phyloP scores from a whole-genome alignment of 2,113 vertebrate species.

The Heterotis niloticus region DNA sequence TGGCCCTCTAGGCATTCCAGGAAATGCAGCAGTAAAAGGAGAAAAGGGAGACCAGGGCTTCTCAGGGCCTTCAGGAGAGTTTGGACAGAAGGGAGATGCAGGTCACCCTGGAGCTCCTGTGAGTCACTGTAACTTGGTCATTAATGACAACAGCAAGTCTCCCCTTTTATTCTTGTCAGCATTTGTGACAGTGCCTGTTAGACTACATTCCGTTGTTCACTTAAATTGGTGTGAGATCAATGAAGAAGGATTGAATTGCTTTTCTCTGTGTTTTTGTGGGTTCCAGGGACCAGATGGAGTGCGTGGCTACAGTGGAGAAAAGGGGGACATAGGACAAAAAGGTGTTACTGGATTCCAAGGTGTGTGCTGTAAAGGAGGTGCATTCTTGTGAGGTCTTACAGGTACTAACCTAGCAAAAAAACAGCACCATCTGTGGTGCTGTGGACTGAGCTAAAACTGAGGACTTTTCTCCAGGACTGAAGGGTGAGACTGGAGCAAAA shows the following conservation, averaged over 20 bases:
- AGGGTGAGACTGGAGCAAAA: conserved; percentile 68
- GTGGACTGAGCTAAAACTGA: neutral
- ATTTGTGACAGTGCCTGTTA: neutral
- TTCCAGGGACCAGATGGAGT: conserved; percentile 79
- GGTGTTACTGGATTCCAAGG: conserved; percentile 85
- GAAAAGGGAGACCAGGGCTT: conserved; percentile 76
- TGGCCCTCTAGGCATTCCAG: conserved; percentile 74
- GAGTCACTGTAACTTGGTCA: conserved; percentile 48
- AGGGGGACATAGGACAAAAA: conserved; percentile 79
- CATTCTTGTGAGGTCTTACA: neutral
- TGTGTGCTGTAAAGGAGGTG: conserved; percentile 34
- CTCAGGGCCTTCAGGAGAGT: conserved; percentile 69
- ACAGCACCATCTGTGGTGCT: neutral
- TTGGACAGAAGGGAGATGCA: conserved; percentile 77
- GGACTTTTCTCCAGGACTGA: conserved; percentile 67
- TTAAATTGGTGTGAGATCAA: neutral
- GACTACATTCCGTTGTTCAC: neutral
- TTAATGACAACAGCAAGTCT: neutral
- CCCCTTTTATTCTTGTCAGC: neutral
- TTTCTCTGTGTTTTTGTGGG: conserved; percentile 33
- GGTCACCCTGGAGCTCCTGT: conserved; percentile 77
- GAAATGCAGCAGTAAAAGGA: conserved; percentile 74
- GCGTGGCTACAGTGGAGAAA: conserved; percentile 75
- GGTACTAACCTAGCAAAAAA: neutral
- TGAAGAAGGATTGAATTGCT: neutral